Base-by-base conservation (phyloP, 2,113 vertebrate genomes). In the Cariama cristata region DNA sequence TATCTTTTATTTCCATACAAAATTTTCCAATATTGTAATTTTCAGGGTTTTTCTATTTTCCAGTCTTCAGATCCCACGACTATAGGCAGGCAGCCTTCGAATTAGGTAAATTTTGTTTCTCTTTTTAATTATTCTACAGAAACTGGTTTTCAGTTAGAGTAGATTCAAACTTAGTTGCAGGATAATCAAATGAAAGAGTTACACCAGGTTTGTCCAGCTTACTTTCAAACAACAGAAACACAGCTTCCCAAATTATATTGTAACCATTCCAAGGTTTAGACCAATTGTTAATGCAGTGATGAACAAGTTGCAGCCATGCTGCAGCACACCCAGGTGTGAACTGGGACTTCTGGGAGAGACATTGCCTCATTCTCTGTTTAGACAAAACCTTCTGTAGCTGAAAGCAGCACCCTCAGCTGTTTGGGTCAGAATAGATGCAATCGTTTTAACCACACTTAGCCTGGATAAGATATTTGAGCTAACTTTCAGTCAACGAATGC, bases 341-440 rank as follows among this genome's bases (percentile, higher is more conserved):
- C 55, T 38, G 35, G 30, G 64, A 75, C 44, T 40, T 95, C 68
- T 96, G 88, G 66, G 32, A 95, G 40, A 64, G 30, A 33, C 7
- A 42, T 62, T 79, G 38, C n/a, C 35, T 82, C 69, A 63, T 52
- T 50, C 2, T 66, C 11, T 19, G 27, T 76, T 96, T 88, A 74
- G 23, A 76, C 38, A 71, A 91, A 88, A 21, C 5, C 27, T 69
- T 90, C 88, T 85, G 35, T 44, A 81, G 82, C 44, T 21, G 14
- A 90, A 97, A 94, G 62, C 8, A 20, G 94, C 63, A 95, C 50
- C 42, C 71, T 97, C 96, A 95, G 88, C 90, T 92, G 74, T 92
- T 96, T 6, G 2, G 21, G 52, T 88, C 85, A 95, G 73, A 89
- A 93, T 32, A 79, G 73, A 92, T 64, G 28, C 21, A 77, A 77